Evolutionary conservation across 1,140 invertebrate genomes (phyloP).

Genomic region (Drosophila repletoides): DNA sequence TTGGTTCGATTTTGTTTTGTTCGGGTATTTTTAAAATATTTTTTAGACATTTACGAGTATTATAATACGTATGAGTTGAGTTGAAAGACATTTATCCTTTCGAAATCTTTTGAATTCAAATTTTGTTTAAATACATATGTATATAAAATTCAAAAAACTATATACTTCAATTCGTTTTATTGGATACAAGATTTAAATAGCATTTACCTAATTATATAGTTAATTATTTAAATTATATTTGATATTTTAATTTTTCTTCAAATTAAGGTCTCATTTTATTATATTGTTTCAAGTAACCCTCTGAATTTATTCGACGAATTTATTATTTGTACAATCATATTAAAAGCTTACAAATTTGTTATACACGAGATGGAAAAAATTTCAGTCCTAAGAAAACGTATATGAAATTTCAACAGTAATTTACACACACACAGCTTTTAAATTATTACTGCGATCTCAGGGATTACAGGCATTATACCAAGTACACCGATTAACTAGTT

Average conservation of each 20-base stretch:
- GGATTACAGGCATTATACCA: neutral
- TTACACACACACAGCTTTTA: neutral
- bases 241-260: neutral
- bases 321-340: neutral
- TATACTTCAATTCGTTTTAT: too few species aligned
- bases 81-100: too few species aligned
- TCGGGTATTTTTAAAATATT: conserved; percentile 14
- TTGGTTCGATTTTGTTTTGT: conserved; percentile 53
- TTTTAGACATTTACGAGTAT: conserved; percentile 13
- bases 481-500: neutral
- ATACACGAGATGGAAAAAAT: conserved; percentile 37
- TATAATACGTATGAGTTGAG: neutral
- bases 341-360: conserved; percentile 12
- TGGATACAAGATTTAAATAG: too few species aligned
- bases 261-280: neutral
- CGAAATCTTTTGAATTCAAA: too few species aligned
- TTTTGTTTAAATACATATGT: too few species aligned
- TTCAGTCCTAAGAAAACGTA: conserved; percentile 60
- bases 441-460: neutral
- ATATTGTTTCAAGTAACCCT: neutral
- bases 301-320: neutral
- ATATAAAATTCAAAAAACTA: too few species aligned
- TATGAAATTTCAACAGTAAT: conserved; percentile 51
- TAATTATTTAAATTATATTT: too few species aligned
- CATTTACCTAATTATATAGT: too few species aligned